phyloP scores from a whole-genome alignment of 2,888 invertebrate species.

The Lobophora halterata region DNA sequence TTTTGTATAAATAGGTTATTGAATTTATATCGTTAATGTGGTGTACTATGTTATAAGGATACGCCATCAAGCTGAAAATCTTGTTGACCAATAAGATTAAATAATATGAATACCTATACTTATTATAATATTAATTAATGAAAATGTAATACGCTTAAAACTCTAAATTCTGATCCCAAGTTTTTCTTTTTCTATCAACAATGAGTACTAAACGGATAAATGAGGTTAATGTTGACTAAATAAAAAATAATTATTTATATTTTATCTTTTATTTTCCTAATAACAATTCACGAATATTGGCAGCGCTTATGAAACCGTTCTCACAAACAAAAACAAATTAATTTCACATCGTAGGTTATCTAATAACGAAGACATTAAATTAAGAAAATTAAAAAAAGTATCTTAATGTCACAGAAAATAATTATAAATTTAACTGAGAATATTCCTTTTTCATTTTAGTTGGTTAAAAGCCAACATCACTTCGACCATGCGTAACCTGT shows the following conservation, averaged over 20 bases:
- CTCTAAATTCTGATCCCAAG: too few relatives aligned
- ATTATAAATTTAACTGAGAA: too few relatives aligned
- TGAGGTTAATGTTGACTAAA: constrained; percentile 58
- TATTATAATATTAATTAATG: too few relatives aligned
- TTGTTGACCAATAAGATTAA: constrained; percentile 14
- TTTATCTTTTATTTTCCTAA: constrained; percentile 42
- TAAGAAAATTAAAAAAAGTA: constrained; percentile 13
- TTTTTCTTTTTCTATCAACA: constrained; percentile 5
- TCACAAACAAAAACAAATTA: constrained; percentile 7
- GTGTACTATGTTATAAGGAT: constrained; percentile 19
- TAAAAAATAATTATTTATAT: constrained; percentile 51
- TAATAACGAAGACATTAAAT: constrained; percentile 3
- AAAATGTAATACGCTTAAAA: too few relatives aligned
- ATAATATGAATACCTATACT: too few relatives aligned
- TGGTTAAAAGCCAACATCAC: too few relatives aligned
- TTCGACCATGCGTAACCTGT: too few relatives aligned
- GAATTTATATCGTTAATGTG: constrained; percentile 52
- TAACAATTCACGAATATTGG: constrained; percentile 31
- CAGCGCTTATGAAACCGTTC: constrained; percentile 4
- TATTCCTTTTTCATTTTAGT: too few relatives aligned
- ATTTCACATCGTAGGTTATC: too few relatives aligned
- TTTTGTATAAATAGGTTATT: constrained; percentile 58
- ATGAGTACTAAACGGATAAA: constrained; percentile 20
- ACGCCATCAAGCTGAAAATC: constrained; percentile 11
- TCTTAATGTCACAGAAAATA: constrained; percentile 17